Percentiles rank a stretch among this genome's conserved stretches.
These are phyloP conservation scores for Yponomeuta cagnagella DNA, from an alignment of 2,888 invertebrate species.

Conservation along the genomic window DNA sequence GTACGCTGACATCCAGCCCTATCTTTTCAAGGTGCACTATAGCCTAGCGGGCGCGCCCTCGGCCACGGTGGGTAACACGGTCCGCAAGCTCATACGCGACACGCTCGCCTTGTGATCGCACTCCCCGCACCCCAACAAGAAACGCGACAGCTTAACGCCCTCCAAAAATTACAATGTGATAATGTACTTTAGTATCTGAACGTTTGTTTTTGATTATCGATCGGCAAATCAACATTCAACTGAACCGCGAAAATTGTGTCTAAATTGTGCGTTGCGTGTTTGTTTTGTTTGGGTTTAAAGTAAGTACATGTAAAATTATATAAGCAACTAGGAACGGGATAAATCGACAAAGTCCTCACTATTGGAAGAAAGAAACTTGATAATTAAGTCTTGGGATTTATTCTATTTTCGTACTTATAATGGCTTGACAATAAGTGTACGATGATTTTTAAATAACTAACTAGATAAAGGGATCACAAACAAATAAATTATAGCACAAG, in stretches of 20 bases:
- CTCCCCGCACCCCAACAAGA: not conserved
- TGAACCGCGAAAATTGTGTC: not conserved
- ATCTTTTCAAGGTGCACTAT: conserved; percentile 94
- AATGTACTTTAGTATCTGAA: not conserved
- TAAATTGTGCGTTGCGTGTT: not conserved
- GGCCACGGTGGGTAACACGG: conserved; percentile 89
- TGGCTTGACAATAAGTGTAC: conserved; percentile 16
- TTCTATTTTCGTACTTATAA: conserved; percentile 14
- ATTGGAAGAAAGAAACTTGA: not conserved
- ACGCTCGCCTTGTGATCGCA: conserved; percentile 84
- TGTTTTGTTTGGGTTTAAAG: not conserved
- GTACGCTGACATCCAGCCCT: conserved; percentile 96
- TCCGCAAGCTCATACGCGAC: conserved; percentile 92
- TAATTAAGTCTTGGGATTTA: not conserved
- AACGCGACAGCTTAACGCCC: not conserved
- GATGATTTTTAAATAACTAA: conserved; percentile 16
- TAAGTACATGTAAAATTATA: not conserved
- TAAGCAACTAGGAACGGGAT: not conserved
- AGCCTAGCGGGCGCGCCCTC: conserved; percentile 86
- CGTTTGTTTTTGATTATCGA: not conserved
- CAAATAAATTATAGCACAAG: not conserved
- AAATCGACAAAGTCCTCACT: not conserved
- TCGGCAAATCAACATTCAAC: not conserved
- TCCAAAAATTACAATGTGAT: not conserved
- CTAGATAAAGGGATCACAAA: conserved; percentile 7